These are phyloP conservation scores for Sebastes steindachneri DNA, from an alignment of 2,797 vertebrate species.

Conservation along the genomic window DNA sequence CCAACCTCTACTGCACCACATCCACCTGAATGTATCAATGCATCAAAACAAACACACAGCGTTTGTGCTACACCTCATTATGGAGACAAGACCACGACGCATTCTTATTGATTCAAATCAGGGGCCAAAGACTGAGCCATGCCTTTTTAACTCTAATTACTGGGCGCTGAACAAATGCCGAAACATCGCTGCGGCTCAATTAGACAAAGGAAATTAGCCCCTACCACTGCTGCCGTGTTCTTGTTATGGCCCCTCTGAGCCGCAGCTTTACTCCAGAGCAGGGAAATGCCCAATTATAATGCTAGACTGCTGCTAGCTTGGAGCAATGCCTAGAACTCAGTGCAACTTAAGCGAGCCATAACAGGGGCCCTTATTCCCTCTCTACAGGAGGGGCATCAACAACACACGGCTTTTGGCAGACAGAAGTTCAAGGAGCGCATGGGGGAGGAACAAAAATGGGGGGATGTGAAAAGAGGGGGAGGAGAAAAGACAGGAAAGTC, in stretches of 20 bases:
- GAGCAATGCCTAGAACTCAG: slow-evolving; percentile 70
- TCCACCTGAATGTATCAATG: slow-evolving; percentile 18
- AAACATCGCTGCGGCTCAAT: slow-evolving; percentile 69
- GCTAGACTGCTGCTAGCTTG: slow-evolving; percentile 76
- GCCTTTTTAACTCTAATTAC: slow-evolving; percentile 70
- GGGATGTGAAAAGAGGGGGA: slow-evolving; percentile 30
- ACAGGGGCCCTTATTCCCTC: slow-evolving; percentile 72
- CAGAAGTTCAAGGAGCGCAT: slow-evolving; percentile 55
- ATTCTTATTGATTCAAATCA: slow-evolving; percentile 49
- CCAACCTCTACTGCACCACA: neutral
- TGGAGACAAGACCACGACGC: slow-evolving; percentile 23
- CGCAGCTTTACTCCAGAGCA: slow-evolving; percentile 66
- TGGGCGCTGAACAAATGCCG: slow-evolving; percentile 59
- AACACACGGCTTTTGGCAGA: slow-evolving; percentile 70
- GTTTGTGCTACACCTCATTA: slow-evolving; percentile 24
- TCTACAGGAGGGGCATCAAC: slow-evolving; percentile 71
- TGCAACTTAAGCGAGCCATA: slow-evolving; percentile 68
- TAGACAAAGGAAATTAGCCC: slow-evolving; percentile 78
- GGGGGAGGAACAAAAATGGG: slow-evolving; percentile 57
- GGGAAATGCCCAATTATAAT: slow-evolving; percentile 79
- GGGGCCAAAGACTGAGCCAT: slow-evolving; percentile 42
- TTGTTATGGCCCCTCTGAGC: slow-evolving; percentile 64
- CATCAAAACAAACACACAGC: slow-evolving; percentile 26
- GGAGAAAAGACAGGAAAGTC: neutral
- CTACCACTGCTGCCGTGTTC: slow-evolving; percentile 50